Evolutionary conservation across 2,888 invertebrate genomes (phyloP).

Genomic region (Hybos culiciformis): DNA sequence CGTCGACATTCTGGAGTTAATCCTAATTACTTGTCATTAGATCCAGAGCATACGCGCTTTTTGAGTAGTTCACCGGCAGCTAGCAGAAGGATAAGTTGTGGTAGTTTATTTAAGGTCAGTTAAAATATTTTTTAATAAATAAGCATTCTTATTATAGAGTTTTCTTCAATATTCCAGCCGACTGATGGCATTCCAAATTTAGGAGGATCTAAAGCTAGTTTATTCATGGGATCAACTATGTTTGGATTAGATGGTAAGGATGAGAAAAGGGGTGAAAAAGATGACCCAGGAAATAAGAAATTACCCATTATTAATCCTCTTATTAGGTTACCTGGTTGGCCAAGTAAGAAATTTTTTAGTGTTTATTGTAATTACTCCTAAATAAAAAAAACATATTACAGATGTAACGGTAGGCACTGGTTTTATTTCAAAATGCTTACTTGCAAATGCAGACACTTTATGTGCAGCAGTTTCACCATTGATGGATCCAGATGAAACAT

Average conservation of each 20-base stretch:
- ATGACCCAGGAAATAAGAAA: conserved; percentile 41
- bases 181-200: conserved; percentile 38
- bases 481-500: conserved; percentile 82
- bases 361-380: neutral
- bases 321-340: conserved; percentile 78
- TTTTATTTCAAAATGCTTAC: conserved; percentile 84
- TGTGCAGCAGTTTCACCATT: conserved; percentile 93
- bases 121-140: neutral
- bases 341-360: conserved; percentile 42
- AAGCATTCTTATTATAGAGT: conserved; percentile 1
- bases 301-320: conserved; percentile 83
- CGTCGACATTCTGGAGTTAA: conserved; percentile 39
- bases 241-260: conserved; percentile 32
- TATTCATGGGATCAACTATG: conserved; percentile 35
- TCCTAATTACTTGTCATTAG: conserved; percentile 47
- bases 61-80: conserved; percentile 69
- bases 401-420: conserved; percentile 52
- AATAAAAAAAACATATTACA: conserved; percentile 6
- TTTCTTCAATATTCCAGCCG: conserved; percentile 22
- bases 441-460: conserved; percentile 91
- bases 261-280: conserved; percentile 30
- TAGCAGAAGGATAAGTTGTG: conserved; percentile 79
- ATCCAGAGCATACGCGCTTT: conserved; percentile 49
- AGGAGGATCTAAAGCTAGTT: conserved; percentile 45
- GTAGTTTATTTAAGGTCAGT: conserved; percentile 63